Evolutionary conservation across 2,888 invertebrate species (phyloP), one percentile per base, ranked within the genome.

Genomic region (Pterobdella sp.): DNA sequence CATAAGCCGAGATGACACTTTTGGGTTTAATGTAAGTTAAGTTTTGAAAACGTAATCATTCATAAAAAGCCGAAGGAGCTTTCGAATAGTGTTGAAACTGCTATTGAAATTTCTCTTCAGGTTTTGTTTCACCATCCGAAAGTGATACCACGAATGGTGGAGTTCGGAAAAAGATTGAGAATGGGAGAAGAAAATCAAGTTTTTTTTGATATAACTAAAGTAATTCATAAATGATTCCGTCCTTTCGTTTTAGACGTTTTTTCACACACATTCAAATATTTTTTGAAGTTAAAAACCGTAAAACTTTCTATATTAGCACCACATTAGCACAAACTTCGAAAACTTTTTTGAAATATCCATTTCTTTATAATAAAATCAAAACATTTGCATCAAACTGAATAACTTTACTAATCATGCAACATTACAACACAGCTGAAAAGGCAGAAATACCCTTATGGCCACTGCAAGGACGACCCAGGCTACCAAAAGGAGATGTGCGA

Each of bases 401-500:
- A 49, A 18, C 52, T 49, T 18, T 18, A 18, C n/a, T 18, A 49
- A 49, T 49, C 14, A 49, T 18, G n/a, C 14, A 18, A 18, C 52
- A n/a, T 65, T 14, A 65, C 26, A 3, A 7, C 22, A 65, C 14
- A 65, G 35, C 26, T 31, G 31, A 65, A 2, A 3, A 65, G 63
- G 26, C 60, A 35, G 3, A 56, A 71, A 31, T 36, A 32, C 36
- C 71, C 71, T 26, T 71, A 71, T n/a, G 71, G 71, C 31, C 22
- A 14, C n/a, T 71, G 71, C 34, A 71, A 18, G 35, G 71, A 71
- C 63, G 71, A 56, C 3, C 7, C 22, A 1, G 34, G 35, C 22
- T 71, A 71, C 36, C n/a, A 71, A 26, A 56, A 32, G 22, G 71
- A 63, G n/a, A 60, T 35, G 32, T 71, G 71, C 37, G 22, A 29